phyloP scores from a whole-genome alignment of 2,797 vertebrate species.

The Cirrhinus molitorella region DNA sequence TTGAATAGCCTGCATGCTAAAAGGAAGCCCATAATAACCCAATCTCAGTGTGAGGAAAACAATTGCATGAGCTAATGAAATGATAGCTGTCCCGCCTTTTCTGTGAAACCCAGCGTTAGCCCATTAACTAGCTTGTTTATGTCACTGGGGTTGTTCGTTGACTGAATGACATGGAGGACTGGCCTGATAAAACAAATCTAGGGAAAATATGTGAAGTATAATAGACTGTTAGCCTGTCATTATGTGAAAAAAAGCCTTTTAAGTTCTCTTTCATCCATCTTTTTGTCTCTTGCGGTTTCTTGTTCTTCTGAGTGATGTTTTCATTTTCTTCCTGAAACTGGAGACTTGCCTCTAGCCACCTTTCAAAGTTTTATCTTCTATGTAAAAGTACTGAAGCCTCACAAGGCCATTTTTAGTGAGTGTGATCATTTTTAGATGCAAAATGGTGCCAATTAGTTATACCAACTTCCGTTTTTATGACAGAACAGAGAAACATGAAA shows the following conservation, averaged over 20 bases:
- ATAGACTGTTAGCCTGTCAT: neutral
- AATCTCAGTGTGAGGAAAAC: conserved; percentile 47
- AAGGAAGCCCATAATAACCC: conserved; percentile 43
- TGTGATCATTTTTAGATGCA: neutral
- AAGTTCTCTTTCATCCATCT: neutral
- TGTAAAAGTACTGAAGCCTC: neutral
- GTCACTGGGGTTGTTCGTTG: neutral
- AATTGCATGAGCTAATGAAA: conserved; percentile 52
- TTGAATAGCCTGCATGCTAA: conserved; percentile 50
- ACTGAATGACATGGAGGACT: conserved; percentile 8
- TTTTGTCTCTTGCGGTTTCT: neutral
- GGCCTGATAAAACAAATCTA: neutral
- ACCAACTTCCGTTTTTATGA: neutral
- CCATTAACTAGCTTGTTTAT: conserved; percentile 33
- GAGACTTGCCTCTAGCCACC: neutral
- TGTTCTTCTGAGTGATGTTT: conserved; percentile 1
- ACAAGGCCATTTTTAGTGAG: neutral
- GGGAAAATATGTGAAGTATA: neutral
- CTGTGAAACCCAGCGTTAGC: neutral
- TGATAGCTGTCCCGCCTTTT: conserved; percentile 34
- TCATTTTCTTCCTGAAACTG: neutral
- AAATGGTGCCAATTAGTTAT: neutral
- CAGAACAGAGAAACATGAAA: neutral
- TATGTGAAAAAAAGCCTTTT: neutral
- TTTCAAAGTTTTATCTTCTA: neutral